A percentile compares a stretch with the other conserved stretches of the same genome.
Conservation (phyloP, 2,113 vertebrate species). For the human (Homo sapiens) region GRCh38 chr7:100861501-100862000, state of each 20-base stretch:
- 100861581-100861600: slow-evolving; percentile 79
- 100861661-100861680: neutral
- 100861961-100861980: too few relatives aligned
- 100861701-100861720: neutral
- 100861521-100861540: slow-evolving; percentile 90
- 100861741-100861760: slow-evolving; percentile 97
- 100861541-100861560: slow-evolving; percentile 95
- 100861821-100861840: slow-evolving; percentile 90
- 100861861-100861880: slow-evolving; percentile 98
- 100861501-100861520: slow-evolving; percentile 89
- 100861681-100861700: too few relatives aligned
- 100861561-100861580: slow-evolving; percentile 95
- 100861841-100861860: slow-evolving; percentile 95
- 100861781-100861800: slow-evolving; percentile 97
- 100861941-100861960: neutral
- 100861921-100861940: fast-evolving
- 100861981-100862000: too few relatives aligned
- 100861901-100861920: slow-evolving; percentile 92
- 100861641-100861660: neutral
- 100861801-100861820: slow-evolving; percentile 97
- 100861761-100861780: slow-evolving; percentile 98
- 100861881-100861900: slow-evolving; percentile 95
- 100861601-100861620: neutral
- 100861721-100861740: slow-evolving; percentile 84
- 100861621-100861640: neutral